Evolutionary conservation across 2,888 invertebrate species (phyloP).

Genomic region (Brachylomia viminalis): DNA sequence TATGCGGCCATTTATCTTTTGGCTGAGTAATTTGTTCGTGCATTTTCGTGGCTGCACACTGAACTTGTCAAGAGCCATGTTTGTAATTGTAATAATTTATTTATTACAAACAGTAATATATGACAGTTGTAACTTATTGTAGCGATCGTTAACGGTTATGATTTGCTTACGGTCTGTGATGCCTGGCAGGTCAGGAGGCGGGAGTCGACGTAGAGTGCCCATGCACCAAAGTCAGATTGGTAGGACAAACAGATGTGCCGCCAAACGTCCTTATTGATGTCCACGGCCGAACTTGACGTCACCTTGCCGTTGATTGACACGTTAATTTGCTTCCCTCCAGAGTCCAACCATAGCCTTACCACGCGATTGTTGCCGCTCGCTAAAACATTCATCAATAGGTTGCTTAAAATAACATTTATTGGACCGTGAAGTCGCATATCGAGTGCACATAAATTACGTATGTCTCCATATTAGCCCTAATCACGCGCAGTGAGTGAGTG

Average conservation of each 20-base stretch:
- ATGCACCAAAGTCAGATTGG: conserved; percentile 91
- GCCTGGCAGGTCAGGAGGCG: conserved; percentile 85
- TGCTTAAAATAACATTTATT: conserved; percentile 57
- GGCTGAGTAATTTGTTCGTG: conserved; percentile 38
- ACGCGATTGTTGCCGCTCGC: conserved; percentile 88
- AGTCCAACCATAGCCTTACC: conserved; percentile 91
- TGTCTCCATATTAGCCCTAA: conserved; percentile 66
- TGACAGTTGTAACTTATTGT: neutral
- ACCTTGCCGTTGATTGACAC: conserved; percentile 89
- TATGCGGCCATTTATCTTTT: conserved; percentile 67
- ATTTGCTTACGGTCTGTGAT: conserved; percentile 77
- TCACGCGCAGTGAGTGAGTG: conserved; percentile 46
- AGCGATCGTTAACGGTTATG: conserved; percentile 1
- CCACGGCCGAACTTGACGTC: conserved; percentile 85
- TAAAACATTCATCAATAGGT: conserved; percentile 74
- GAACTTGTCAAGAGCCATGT: conserved; percentile 9
- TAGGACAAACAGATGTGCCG: conserved; percentile 93
- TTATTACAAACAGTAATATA: neutral
- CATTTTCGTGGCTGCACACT: conserved; percentile 19
- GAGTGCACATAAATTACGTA: conserved; percentile 70
- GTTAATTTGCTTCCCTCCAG: conserved; percentile 89
- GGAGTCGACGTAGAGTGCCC: conserved; percentile 92
- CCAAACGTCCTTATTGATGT: conserved; percentile 89
- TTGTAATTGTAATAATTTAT: neutral
- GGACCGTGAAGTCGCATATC: conserved; percentile 67